Conservation (phyloP, 2,888 invertebrate genomes). For the Drosophila fulvimacula region DNA sequence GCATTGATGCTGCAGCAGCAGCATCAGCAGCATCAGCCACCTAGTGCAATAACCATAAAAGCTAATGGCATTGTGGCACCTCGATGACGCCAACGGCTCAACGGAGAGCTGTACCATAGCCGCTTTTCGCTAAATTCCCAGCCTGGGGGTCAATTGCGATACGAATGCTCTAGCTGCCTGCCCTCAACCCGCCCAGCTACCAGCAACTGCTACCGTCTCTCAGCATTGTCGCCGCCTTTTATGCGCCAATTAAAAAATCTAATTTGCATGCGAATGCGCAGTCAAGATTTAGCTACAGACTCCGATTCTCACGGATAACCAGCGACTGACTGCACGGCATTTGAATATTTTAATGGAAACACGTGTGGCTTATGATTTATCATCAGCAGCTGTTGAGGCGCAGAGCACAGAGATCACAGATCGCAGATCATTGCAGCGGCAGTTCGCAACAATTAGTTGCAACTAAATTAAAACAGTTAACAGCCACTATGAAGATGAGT, state of each 20-base stretch:
- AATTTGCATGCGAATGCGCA: conserved; percentile 71
- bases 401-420: conserved; percentile 18
- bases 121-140: conserved; percentile 50
- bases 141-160: conserved; percentile 52
- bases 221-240: conserved; percentile 59
- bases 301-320: conserved; percentile 59
- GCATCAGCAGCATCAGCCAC: conserved; percentile 33
- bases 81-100: conserved; percentile 60
- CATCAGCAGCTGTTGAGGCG: conserved; percentile 49
- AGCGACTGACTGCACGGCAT: conserved; percentile 23
- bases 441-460: conserved; percentile 38
- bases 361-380: conserved; percentile 66
- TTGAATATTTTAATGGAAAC: conserved; percentile 38
- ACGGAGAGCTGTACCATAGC: conserved; percentile 48
- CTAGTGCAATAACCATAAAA: conserved; percentile 75
- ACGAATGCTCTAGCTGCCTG: conserved; percentile 18
- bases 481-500: conserved; percentile 41
- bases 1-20: conserved; percentile 64
- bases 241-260: conserved; percentile 80
- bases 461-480: conserved; percentile 57
- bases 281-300: conserved; percentile 23
- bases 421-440: conserved; percentile 34
- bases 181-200: conserved; percentile 8
- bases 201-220: conserved; percentile 36
- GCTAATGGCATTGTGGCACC: conserved; percentile 76